Conservation (phyloP, 2,888 invertebrate genomes). For the Anoplius nigerrimus region DNA sequence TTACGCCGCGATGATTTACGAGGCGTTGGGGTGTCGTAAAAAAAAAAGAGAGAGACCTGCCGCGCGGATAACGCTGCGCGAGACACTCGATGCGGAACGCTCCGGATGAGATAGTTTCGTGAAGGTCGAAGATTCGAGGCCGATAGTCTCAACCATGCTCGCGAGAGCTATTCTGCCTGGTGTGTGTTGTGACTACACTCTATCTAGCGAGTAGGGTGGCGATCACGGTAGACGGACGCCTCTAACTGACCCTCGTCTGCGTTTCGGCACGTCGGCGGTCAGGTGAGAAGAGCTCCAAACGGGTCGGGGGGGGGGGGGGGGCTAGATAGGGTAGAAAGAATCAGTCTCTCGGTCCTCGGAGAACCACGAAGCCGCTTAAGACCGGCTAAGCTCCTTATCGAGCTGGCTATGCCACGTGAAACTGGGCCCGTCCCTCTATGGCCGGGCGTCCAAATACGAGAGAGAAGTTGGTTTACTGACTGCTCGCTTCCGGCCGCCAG, state of each 20-base stretch:
- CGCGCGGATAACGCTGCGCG: no score
- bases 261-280: slow-evolving; percentile 3
- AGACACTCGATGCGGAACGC: not conserved
- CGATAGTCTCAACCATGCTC: slow-evolving; percentile 23
- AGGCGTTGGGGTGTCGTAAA: no score
- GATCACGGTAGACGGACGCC: slow-evolving; percentile 11
- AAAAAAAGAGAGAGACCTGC: no score
- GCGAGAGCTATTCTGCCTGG: no score
- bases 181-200: no score
- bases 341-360: slow-evolving; percentile 27
- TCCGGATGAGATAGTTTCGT: no score
- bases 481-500: slow-evolving; percentile 5
- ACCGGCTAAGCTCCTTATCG: slow-evolving; percentile 54
- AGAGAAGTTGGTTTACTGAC: slow-evolving; percentile 23
- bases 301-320: slow-evolving; percentile 10
- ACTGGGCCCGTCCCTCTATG: slow-evolving; percentile 28
- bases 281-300: slow-evolving; percentile 12
- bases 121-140: no score
- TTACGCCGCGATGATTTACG: slow-evolving; percentile 3
- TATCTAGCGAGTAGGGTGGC: no score
- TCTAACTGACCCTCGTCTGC: no score
- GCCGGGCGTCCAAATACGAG: slow-evolving; percentile 37
- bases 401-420: slow-evolving; percentile 36
- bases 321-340: slow-evolving; percentile 24
- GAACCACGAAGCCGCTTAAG: slow-evolving; percentile 49